Conservation (phyloP, 2,113 vertebrate species). For the Meleagris gallopavo region DNA sequence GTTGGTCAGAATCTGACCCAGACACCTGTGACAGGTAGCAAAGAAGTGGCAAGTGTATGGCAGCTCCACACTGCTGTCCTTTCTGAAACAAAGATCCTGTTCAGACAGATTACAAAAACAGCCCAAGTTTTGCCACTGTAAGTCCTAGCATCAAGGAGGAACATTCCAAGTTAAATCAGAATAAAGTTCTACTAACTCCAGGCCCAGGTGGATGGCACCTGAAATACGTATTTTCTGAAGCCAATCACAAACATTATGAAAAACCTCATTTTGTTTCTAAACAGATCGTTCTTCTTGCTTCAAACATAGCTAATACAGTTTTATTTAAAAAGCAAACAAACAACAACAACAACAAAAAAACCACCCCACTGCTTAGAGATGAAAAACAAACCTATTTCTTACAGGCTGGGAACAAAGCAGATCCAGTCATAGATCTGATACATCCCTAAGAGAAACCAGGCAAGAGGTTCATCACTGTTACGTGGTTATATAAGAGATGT, state of each 20-base stretch:
- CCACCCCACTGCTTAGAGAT: background rate
- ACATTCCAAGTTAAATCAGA: background rate
- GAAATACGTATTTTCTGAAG: background rate
- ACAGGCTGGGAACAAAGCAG: background rate
- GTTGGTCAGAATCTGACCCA: background rate
- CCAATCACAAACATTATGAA: background rate
- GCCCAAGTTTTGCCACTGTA: background rate
- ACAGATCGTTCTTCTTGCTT: background rate
- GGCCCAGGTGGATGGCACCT: background rate
- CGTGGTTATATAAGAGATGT: background rate
- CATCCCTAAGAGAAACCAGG: background rate
- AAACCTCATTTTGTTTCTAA: background rate
- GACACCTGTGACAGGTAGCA: background rate
- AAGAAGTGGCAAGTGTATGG: background rate
- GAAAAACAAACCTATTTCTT: background rate
- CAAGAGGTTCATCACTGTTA: background rate
- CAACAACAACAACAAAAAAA: no score
- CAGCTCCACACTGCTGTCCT: background rate
- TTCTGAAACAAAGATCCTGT: background rate
- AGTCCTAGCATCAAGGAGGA: background rate
- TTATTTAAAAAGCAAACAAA: background rate
- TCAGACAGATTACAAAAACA: background rate
- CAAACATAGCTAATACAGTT: rapidly evolving
- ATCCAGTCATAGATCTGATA: background rate
- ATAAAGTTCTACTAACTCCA: background rate